Base-by-base conservation (phyloP, 30 jellyfish, hydroid and myxozoan genomes). In the Sanderia malayensis region DNA sequence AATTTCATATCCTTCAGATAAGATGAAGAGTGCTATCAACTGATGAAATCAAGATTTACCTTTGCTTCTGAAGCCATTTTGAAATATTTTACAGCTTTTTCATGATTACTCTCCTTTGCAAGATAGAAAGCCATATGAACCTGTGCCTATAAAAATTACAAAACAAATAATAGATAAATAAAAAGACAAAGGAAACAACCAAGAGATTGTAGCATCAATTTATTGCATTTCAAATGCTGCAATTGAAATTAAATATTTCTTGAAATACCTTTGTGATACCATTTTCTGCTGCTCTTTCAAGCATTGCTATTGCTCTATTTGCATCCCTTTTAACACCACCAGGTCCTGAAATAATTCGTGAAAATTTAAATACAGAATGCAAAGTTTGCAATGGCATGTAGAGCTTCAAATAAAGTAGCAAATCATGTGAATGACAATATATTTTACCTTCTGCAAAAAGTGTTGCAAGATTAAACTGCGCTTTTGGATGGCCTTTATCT, bases 81-180 rank as follows among this genome's bases (percentile, higher is more conserved):
- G 65, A 80, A 80, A 61, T 57, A 80, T 22, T 58, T 67, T 22
- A 84, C 92, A 2, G 92, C 59, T 1, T 53, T 37, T 27, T n/a
- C 52, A 22, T 70, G 79, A n/a, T 80, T 58, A 7, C 45, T 61
- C 24, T 58, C 31, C 29, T 58, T 80, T 20, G 79, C 83, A 29
- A 21, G 68, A 27, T 69, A 67, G 61, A 55, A 25, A 32, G 84
- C 92, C 79, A 80, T 3, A 52, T 58, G 46, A 4, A 67, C 84
- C 31, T 80, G 92, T 6, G 92, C 92, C 92, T 80, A 44, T 9
- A 60, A 60, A 49, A n/a, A n/a, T n/a, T n/a, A n/a, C n/a, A n/a
- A n/a, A n/a, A n/a, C n/a, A n/a, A n/a, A n/a, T n/a, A n/a, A n/a
- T n/a, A n/a, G n/a, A n/a, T n/a, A n/a, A n/a, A n/a, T n/a, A n/a